Conservation (phyloP, 2,797 vertebrate species). For the Carapus acus region DNA sequence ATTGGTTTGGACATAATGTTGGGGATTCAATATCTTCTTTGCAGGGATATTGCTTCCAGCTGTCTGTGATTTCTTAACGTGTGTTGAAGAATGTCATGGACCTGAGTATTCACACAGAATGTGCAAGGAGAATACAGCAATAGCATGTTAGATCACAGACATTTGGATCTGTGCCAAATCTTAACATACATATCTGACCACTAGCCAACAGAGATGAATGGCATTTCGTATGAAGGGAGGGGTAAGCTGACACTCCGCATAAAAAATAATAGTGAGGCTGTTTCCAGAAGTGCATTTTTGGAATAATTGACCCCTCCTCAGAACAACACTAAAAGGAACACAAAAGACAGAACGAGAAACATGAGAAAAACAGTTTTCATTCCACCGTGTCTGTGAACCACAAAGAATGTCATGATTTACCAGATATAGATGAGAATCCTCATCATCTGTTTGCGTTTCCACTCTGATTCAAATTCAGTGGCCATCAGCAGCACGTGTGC, state of each 20-base stretch:
- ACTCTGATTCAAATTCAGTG: neutral
- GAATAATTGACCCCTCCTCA: neutral
- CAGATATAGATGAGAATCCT: neutral
- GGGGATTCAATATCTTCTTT: too few species aligned
- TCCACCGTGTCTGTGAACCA: neutral
- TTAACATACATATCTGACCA: too few species aligned
- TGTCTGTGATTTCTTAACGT: neutral
- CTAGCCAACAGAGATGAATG: too few species aligned
- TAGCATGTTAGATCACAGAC: neutral
- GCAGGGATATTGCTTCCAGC: too few species aligned
- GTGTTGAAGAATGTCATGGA: neutral
- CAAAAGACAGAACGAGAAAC: neutral
- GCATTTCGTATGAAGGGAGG: too few species aligned
- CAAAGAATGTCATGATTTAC: neutral
- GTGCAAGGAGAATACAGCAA: too few species aligned
- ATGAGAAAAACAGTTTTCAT: neutral
- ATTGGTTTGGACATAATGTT: too few species aligned
- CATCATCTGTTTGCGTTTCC: neutral
- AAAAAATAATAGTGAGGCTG: too few species aligned
- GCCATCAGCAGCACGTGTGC: slow-evolving; percentile 1
- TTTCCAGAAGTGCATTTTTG: too few species aligned
- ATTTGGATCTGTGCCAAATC: neutral
- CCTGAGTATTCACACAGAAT: neutral
- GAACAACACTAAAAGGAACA: neutral
- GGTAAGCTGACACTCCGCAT: too few species aligned